These are phyloP conservation scores for Sphecodes monilicornis DNA, from an alignment of 2,888 invertebrate genomes.

Conservation along the genomic window DNA sequence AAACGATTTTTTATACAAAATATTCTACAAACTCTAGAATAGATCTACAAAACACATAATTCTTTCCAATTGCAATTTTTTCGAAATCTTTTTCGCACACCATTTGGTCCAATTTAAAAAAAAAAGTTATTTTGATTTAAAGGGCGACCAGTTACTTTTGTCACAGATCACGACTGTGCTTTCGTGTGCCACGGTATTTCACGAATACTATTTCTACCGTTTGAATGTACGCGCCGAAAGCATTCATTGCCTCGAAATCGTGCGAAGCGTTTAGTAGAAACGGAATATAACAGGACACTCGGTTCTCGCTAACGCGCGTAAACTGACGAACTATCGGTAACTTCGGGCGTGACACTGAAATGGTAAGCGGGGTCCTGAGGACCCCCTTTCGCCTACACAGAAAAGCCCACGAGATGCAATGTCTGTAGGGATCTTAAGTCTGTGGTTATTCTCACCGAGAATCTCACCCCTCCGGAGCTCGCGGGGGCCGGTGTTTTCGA, in stretches of 20 bases:
- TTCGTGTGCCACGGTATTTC: too few species aligned
- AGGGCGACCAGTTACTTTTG: too few species aligned
- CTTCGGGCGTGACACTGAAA: background rate
- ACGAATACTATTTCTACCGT: background rate
- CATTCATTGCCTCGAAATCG: background rate
- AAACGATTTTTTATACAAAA: too few species aligned
- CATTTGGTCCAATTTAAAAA: too few species aligned
- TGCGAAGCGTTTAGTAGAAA: background rate
- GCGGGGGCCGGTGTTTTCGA: background rate
- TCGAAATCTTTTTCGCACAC: too few species aligned
- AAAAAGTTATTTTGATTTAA: too few species aligned
- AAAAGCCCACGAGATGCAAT: constrained; percentile 1
- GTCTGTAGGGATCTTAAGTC: constrained; percentile 4
- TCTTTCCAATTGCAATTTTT: too few species aligned
- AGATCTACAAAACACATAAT: too few species aligned
- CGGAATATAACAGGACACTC: background rate
- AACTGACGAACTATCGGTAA: background rate
- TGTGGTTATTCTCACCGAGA: constrained; percentile 25
- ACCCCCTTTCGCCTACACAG: background rate
- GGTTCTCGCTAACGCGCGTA: background rate
- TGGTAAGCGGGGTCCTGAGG: background rate
- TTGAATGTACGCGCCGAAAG: background rate
- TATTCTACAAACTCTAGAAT: too few species aligned
- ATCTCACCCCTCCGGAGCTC: constrained; percentile 48
- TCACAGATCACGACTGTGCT: too few species aligned